phyloP scores from a whole-genome alignment of 2,888 invertebrate genomes.

The Molanna angustata region DNA sequence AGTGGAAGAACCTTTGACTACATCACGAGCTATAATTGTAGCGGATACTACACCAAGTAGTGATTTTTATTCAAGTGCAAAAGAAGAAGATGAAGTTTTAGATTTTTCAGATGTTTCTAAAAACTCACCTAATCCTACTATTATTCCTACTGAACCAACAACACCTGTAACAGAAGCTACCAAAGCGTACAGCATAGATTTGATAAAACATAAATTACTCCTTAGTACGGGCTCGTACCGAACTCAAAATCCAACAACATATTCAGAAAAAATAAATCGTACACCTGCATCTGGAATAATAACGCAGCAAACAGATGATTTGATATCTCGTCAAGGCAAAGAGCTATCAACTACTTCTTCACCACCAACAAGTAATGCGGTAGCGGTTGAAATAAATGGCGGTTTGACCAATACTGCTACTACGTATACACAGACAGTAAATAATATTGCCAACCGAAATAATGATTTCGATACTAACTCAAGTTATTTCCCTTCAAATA shows the following conservation, averaged over 20 bases:
- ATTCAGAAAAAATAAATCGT: conserved; percentile 26
- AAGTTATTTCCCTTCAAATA: conserved; percentile 34
- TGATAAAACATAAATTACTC: conserved; percentile 33
- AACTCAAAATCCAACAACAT: conserved; percentile 16
- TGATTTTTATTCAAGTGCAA: conserved; percentile 58
- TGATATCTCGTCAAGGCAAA: conserved; percentile 27
- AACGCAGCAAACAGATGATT: conserved; percentile 27
- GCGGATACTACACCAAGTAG: conserved; percentile 39
- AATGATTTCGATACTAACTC: conserved; percentile 33
- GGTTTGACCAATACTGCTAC: conserved; percentile 42
- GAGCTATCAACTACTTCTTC: conserved; percentile 44
- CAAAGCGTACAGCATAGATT: conserved; percentile 32
- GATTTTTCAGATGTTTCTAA: conserved; percentile 72
- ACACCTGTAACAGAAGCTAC: conserved; percentile 36
- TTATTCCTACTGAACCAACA: conserved; percentile 35
- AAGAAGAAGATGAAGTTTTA: conserved; percentile 72
- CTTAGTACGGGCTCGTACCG: conserved; percentile 23
- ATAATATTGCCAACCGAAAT: conserved; percentile 37
- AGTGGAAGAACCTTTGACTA: conserved; percentile 45
- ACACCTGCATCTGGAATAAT: conserved; percentile 34
- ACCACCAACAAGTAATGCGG: conserved; percentile 40
- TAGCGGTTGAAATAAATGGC: conserved; percentile 51
- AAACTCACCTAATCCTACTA: conserved; percentile 32
- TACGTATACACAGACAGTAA: conserved; percentile 15
- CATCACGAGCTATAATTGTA: conserved; percentile 16